Conservation (phyloP, 1,140 invertebrate species). For the Plodia interpunctella region DNA sequence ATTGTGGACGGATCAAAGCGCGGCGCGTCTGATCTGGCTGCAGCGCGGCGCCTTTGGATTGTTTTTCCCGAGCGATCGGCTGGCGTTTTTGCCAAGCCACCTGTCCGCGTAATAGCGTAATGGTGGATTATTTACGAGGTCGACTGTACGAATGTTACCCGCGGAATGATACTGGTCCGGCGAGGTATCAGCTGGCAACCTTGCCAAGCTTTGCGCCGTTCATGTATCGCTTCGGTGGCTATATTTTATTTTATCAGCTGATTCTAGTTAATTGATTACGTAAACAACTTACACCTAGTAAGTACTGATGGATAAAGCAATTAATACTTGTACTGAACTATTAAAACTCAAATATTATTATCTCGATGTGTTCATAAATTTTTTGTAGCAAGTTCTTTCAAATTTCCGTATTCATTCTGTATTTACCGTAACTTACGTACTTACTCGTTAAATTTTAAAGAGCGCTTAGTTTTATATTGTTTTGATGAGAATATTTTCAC, state of each 20-base stretch:
- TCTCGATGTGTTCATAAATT: too few relatives aligned
- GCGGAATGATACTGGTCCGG: slow-evolving; percentile 12
- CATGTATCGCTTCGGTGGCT: neutral
- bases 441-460: too few relatives aligned
- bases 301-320: neutral
- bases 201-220: neutral
- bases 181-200: neutral
- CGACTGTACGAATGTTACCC: slow-evolving; percentile 14
- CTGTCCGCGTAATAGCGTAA: slow-evolving; percentile 45
- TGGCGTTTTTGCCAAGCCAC: slow-evolving; percentile 46
- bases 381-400: too few relatives aligned
- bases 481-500: too few relatives aligned
- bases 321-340: too few relatives aligned
- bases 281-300: neutral
- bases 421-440: too few relatives aligned
- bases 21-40: slow-evolving; percentile 43
- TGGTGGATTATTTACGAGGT: slow-evolving; percentile 48
- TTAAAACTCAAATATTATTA: too few relatives aligned
- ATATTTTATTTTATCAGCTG: neutral
- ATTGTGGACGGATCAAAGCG: slow-evolving; percentile 54
- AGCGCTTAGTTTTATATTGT: too few relatives aligned
- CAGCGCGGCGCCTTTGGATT: slow-evolving; percentile 62
- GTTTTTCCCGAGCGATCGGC: slow-evolving; percentile 51
- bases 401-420: too few relatives aligned
- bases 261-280: neutral